Evolutionary conservation across 2,113 vertebrate species (phyloP), one percentile per base, ranked within the genome.

Genomic region (Catharus minimus): DNA sequence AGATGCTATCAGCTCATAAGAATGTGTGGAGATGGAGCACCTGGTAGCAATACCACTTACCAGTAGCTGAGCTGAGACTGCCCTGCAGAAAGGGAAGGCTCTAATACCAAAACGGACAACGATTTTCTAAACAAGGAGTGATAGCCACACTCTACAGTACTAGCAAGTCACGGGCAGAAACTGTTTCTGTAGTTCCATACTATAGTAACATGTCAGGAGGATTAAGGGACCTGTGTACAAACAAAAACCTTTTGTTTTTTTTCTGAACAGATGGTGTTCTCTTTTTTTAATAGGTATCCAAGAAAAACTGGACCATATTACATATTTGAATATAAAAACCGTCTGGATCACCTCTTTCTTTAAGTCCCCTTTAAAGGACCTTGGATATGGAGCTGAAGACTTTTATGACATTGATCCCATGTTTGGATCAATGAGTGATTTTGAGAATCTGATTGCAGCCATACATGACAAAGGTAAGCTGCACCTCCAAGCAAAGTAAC

Each of bases 331-430:
- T 92, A 76, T 99, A 85, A 99, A 99, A 97, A 98, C 98, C 0
- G 33, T 99, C 58, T 99, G 99, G 99, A 97, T 99, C 96, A 98
- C 98, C 74, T 98, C 99, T 10, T 98, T 99, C 95, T 99, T 98
- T 91, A 98, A 98, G 78, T 99, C 99, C 30, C 97, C 98, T 33
- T 98, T 99, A 93, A 99, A 96, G 95, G 99, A 99, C 88, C 98
- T 98, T 20, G 98, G 98, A n/a, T 98, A 99, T 14, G 99, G 98
- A 65, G 97, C 99, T 79, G 98, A 99, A 94, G 98, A 99, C 83
- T 99, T 99, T 96, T 97, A 68, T 28, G 98, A 97, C 30, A 72
- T 99, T 19, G 99, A 99, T 93, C 98, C 98, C 13, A 95, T 98
- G 56, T 99, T 99, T 95, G 99, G 99, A 86, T 98, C 98, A 46